These are phyloP conservation scores for Amphipyra tragopoginis DNA, from an alignment of 2,888 invertebrate genomes.

Conservation along the genomic window DNA sequence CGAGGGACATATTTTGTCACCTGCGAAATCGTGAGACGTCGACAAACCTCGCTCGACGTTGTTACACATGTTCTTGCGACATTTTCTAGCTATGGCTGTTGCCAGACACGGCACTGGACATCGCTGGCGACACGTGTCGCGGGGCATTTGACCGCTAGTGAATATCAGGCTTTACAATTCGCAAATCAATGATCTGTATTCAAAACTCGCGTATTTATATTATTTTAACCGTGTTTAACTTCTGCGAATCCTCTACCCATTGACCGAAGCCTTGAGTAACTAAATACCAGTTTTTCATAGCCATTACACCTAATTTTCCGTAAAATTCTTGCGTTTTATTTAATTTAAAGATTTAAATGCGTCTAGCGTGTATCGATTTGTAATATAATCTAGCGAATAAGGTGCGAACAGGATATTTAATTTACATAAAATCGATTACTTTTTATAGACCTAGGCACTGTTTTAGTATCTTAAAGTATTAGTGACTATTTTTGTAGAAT, in stretches of 20 bases:
- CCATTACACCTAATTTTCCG: slow-evolving; percentile 13
- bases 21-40: too few species aligned
- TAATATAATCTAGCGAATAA: slow-evolving; percentile 49
- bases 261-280: background rate
- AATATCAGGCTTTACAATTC: too few species aligned
- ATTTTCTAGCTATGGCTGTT: too few species aligned
- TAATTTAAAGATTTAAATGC: slow-evolving; percentile 45
- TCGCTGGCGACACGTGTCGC: too few species aligned
- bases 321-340: slow-evolving; percentile 14
- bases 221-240: slow-evolving; percentile 4
- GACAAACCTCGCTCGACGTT: too few species aligned
- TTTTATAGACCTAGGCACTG: background rate
- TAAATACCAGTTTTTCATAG: slow-evolving; percentile 30
- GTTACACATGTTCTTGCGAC: too few species aligned
- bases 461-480: background rate
- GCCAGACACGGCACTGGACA: too few species aligned
- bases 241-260: slow-evolving; percentile 12
- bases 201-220: background rate
- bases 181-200: too few species aligned
- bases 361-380: slow-evolving; percentile 39
- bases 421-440: slow-evolving; percentile 35
- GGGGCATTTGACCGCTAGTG: too few species aligned
- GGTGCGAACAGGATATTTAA: slow-evolving; percentile 43
- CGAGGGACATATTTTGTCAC: too few species aligned
- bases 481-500: background rate